These are phyloP conservation scores for Zoanthus gigantus DNA, from an alignment of 92 coral and sea anemone genomes.

Conservation along the genomic window DNA sequence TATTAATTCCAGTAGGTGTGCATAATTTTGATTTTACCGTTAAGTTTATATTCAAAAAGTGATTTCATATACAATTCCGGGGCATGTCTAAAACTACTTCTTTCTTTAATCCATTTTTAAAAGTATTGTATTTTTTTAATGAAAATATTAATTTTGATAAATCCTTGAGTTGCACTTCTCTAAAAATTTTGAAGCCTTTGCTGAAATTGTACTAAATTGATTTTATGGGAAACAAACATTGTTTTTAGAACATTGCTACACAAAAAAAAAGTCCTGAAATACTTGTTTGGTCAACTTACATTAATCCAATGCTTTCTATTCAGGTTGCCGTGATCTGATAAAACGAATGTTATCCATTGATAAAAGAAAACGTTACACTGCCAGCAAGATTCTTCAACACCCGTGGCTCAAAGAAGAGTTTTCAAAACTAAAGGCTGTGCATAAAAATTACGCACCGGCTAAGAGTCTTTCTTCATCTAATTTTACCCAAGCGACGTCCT, in stretches of 20 bases:
- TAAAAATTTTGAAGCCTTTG: not conserved
- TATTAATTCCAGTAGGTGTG: too few species aligned
- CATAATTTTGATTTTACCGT: too few species aligned
- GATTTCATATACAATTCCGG: not conserved
- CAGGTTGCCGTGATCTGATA: conserved; percentile 85
- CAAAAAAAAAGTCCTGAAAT: too few species aligned
- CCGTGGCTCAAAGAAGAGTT: conserved; percentile 73
- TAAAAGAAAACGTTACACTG: conserved; percentile 77
- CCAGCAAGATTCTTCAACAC: conserved; percentile 65
- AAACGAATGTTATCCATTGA: conserved; percentile 80
- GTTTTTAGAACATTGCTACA: too few species aligned
- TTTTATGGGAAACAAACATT: not conserved
- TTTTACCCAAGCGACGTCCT: not conserved
- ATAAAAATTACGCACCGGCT: not conserved
- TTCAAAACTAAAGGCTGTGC: conserved; percentile 21
- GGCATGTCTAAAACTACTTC: not conserved
- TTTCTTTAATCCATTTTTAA: not conserved
- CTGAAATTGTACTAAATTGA: not conserved
- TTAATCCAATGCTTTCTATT: not conserved
- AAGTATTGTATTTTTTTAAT: too few species aligned
- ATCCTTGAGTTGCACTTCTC: not conserved
- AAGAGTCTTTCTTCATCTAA: not conserved
- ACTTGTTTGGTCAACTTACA: not conserved
- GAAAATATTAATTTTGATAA: not conserved
- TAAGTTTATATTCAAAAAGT: too few species aligned